Percentiles rank a stretch among this genome's conserved stretches.
Conservation (phyloP, 2,888 invertebrate species). For the Drosophila fungiperda region DNA sequence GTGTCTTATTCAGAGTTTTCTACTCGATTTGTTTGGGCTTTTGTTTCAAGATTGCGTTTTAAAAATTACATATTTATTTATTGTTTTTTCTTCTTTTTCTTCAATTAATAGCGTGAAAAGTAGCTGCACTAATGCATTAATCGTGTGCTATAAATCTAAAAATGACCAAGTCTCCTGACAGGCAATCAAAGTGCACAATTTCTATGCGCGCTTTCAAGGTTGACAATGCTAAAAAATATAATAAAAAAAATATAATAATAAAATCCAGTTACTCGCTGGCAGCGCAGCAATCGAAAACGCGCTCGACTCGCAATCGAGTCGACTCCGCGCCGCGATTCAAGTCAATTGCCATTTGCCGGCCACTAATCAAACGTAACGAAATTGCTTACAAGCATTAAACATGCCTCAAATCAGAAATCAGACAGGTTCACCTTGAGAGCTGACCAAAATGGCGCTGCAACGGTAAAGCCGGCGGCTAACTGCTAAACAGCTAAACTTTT, state of each 20-base stretch:
- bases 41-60: constrained; percentile 21
- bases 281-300: constrained; percentile 41
- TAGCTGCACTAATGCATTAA: constrained; percentile 67
- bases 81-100: neutral
- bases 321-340: constrained; percentile 29
- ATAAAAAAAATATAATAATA: constrained; percentile 3
- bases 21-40: constrained; percentile 29
- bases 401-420: constrained; percentile 72
- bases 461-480: constrained; percentile 67
- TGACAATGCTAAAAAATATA: constrained; percentile 47
- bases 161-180: constrained; percentile 59
- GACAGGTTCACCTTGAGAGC: constrained; percentile 83
- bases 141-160: constrained; percentile 79
- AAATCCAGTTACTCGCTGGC: constrained; percentile 65
- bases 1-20: constrained; percentile 32
- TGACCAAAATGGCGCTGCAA: constrained; percentile 79
- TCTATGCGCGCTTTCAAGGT: constrained; percentile 70
- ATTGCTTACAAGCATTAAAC: constrained; percentile 71
- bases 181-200: constrained; percentile 72
- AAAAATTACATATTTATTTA: neutral
- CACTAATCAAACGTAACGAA: constrained; percentile 78
- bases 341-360: constrained; percentile 79
- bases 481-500: constrained; percentile 25
- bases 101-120: constrained; percentile 67
- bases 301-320: constrained; percentile 20